Conservation (phyloP, 2,888 invertebrate species). For the Pristionchus fissidentatus region DNA sequence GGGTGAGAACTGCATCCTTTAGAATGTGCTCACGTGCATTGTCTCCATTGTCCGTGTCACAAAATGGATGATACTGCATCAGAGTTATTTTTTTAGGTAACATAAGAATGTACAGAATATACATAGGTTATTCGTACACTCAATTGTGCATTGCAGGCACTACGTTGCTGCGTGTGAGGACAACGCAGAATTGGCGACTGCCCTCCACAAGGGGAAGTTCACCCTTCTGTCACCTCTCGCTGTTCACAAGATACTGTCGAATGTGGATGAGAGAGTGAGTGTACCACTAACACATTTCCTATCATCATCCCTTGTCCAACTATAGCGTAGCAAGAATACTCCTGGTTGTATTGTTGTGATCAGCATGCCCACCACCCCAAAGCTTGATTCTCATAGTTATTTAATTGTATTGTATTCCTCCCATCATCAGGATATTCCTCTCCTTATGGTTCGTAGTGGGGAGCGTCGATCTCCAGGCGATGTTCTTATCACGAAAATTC, state of each 20-base stretch:
- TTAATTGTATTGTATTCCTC: constrained; percentile 12
- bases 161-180: constrained; percentile 80
- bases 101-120: too few relatives aligned
- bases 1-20: too few relatives aligned
- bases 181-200: constrained; percentile 86
- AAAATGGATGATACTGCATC: too few relatives aligned
- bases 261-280: constrained; percentile 82
- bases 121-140: background rate
- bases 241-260: constrained; percentile 86
- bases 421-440: constrained; percentile 81
- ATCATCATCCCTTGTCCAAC: too few relatives aligned
- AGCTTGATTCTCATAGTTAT: too few relatives aligned
- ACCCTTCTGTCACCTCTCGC: constrained; percentile 82
- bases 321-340: too few relatives aligned
- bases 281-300: too few relatives aligned
- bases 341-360: too few relatives aligned
- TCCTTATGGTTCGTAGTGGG: constrained; percentile 80
- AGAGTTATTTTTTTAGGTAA: too few relatives aligned
- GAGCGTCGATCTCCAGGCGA: constrained; percentile 84
- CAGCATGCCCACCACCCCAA: too few relatives aligned
- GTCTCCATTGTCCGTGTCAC: too few relatives aligned
- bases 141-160: background rate
- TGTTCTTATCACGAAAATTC: constrained; percentile 90
- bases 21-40: too few relatives aligned
- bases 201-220: constrained; percentile 80